Evolutionary conservation across 2,113 vertebrate genomes (phyloP), one percentile per base, ranked within the genome.

Genomic region (Pimephales promelas): DNA sequence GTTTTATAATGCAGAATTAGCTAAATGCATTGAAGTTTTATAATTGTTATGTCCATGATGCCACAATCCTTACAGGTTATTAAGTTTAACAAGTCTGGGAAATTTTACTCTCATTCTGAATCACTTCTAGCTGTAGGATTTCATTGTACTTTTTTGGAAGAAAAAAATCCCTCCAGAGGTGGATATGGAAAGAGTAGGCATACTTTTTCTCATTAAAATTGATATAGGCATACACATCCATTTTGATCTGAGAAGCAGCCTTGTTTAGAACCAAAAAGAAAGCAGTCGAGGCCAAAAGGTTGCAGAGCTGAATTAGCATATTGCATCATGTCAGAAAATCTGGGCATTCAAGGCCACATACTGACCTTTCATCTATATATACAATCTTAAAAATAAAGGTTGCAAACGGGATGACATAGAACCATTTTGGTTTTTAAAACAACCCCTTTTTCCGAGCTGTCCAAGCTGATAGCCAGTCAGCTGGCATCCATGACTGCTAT

Each of bases 321-420:
- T 75, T 79, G n/a, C 81, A 54, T 83, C 49, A 74, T 24, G 20
- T 75, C 71, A 45, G 85, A 78, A 31, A 74, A 83, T 88, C n/a
- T 74, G 31, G 22, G 45, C 20, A 84, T 36, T 72, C 86, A 86
- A 88, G 83, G 79, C 57, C 45, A 36, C 66, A 16, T 2, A 62
- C 31, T 84, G 83, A 83, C 34, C 76, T 84, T 82, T 62, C 81
- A 85, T 88, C 82, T 66, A 85, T 87, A 76, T 47, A 57, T 18
- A 2, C 14, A 14, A 5, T 54, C 18, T 20, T 20, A 54, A 54
- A 54, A 54, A 54, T 49, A 20, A 54, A 54, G 6, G 5, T 54
- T 54, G 5, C 52, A 54, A 20, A 54, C 7, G 52, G 52, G 18
- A 54, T 20, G 18, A 18, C 52, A 20, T 54, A 54, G 18, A 20